Evolutionary conservation across 1,140 invertebrate genomes (phyloP).

Genomic region (Ptiloglossa arizonensis): DNA sequence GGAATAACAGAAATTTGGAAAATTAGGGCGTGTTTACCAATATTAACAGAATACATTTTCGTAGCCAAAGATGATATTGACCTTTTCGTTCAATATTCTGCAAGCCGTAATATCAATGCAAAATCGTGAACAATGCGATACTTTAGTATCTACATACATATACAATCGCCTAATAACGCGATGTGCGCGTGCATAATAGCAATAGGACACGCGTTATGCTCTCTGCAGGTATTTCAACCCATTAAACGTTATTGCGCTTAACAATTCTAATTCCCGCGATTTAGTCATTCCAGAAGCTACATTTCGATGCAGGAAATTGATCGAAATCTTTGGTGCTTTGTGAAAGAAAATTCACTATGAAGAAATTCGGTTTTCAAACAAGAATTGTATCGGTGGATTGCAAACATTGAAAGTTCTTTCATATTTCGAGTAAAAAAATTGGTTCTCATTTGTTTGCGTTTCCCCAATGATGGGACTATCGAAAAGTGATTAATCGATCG

Average conservation of each 20-base stretch:
- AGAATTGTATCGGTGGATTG: not conserved
- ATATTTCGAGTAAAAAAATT: no score
- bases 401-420: no score
- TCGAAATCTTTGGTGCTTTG: not conserved
- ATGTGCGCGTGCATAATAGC: not conserved
- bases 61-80: not conserved
- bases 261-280: not conserved
- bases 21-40: no score
- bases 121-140: not conserved
- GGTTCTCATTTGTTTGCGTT: no score
- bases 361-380: not conserved
- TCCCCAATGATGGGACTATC: no score
- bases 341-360: not conserved
- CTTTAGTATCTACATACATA: not conserved
- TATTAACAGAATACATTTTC: not conserved
- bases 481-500: no score
- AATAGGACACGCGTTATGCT: slow-evolving; percentile 15
- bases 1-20: no score
- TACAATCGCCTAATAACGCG: slow-evolving; percentile 1
- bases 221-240: slow-evolving; percentile 1
- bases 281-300: not conserved
- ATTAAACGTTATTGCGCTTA: slow-evolving; percentile 9
- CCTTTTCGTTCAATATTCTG: not conserved
- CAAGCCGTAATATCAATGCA: not conserved
- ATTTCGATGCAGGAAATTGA: not conserved